Evolutionary conservation across 2,888 invertebrate genomes (phyloP).

Genomic region (Coelogynopora nodosa): DNA sequence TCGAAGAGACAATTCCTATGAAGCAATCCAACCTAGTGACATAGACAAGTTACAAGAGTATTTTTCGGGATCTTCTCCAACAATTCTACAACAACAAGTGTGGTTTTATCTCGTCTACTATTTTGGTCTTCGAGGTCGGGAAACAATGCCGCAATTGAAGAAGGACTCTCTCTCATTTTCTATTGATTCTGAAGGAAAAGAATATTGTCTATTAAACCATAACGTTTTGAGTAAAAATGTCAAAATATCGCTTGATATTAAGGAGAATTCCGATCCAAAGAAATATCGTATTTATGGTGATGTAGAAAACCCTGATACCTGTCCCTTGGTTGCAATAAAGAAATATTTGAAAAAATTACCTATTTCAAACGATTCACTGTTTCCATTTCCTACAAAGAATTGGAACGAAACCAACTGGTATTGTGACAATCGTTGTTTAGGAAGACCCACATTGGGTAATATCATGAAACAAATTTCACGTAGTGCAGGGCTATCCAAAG

Average conservation of each 20-base stretch:
- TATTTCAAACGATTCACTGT: slow-evolving; percentile 10
- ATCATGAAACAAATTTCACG: slow-evolving; percentile 32
- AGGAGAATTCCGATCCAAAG: slow-evolving; percentile 34
- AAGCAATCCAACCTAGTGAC: slow-evolving; percentile 37
- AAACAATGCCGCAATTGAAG: slow-evolving; percentile 13
- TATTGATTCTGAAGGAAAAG: slow-evolving; percentile 13
- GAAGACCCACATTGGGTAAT: slow-evolving; percentile 27
- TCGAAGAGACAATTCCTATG: slow-evolving; percentile 34
- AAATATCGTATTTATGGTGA: slow-evolving; percentile 23
- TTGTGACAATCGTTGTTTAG: slow-evolving; percentile 26
- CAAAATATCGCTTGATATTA: slow-evolving; percentile 34
- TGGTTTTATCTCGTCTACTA: slow-evolving; percentile 30
- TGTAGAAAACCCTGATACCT: slow-evolving; percentile 28
- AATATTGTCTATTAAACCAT: slow-evolving; percentile 12
- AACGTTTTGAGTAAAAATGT: slow-evolving; percentile 29
- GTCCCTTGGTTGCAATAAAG: slow-evolving; percentile 10
- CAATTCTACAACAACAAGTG: slow-evolving; percentile 34
- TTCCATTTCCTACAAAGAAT: slow-evolving; percentile 31
- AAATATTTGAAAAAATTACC: background rate
- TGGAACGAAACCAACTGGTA: slow-evolving; percentile 33
- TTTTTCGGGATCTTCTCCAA: slow-evolving; percentile 16
- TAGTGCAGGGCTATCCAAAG: background rate
- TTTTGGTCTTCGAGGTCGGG: slow-evolving; percentile 33
- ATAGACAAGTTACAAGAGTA: slow-evolving; percentile 14
- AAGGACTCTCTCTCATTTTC: slow-evolving; percentile 9